Evolutionary conservation across 2,797 vertebrate species (phyloP), one percentile per base, ranked within the genome.

Genomic region (Vireo griseus): DNA sequence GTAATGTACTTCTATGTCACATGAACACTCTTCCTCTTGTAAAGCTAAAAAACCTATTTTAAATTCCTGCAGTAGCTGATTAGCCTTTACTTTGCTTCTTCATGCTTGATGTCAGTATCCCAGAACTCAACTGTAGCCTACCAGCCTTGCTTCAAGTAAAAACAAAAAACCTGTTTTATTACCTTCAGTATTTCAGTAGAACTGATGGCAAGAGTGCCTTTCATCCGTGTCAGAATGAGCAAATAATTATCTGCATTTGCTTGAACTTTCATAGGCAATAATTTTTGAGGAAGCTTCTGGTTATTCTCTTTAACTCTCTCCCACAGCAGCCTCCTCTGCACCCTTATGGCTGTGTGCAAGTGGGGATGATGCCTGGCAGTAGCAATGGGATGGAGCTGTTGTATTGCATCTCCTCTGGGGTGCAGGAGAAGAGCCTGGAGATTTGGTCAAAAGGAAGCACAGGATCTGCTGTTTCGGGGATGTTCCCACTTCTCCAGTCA

Each of bases 21-120:
- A 77, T 97, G 96, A 92, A 77, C 16, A 21, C 35, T 83, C 75
- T 96, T 97, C 95, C 95, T 96, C 94, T 95, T 95, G 51, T 76
- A 79, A 90, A 82, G 68, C 51, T 79, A 44, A 85, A 85, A 72
- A 61, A 45, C 37, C 9, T 2, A 72, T 55, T 83, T 76, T 51
- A 69, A 50, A 90, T 81, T 92, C 51, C 47, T 69, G 13, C 10
- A 28, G 42, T 68, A 73, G 31, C 62, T 82, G 86, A 33, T 88
- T 45, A 73, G 39, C 51, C 3, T 80, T 78, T 65, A 11, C 16
- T 84, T 81, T 45, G 21, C 57, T 93, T 66, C 35, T 85, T 81
- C 11, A 3, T 31, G 40, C 17, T 68, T 0, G 0, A 4, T 74
- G 28, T 74, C 21, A 66, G 4, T 67, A 35, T 72, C 61, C 20